Percentiles rank a stretch among this genome's conserved stretches.
These are phyloP conservation scores for Argya squamiceps DNA, from an alignment of 2,797 vertebrate species.

Conservation along the genomic window DNA sequence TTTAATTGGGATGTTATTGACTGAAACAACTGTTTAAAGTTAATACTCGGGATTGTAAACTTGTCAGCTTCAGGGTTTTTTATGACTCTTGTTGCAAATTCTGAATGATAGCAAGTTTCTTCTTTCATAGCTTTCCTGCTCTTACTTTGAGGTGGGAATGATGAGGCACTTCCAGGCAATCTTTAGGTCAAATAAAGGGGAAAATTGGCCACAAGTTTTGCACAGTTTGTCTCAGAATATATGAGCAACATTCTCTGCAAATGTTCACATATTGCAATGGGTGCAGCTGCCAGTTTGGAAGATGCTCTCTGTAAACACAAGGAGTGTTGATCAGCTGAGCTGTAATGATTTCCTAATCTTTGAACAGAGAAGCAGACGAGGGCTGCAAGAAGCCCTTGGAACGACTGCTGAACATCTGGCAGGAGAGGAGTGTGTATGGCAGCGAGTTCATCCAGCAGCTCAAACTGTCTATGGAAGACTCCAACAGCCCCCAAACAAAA, in stretches of 20 bases:
- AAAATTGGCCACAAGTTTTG: background rate
- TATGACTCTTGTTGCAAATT: background rate
- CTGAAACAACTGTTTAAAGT: slow-evolving; percentile 11
- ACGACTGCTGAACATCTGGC: slow-evolving; percentile 96
- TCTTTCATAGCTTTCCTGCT: background rate
- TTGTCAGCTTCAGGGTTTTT: background rate
- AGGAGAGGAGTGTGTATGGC: slow-evolving; percentile 93
- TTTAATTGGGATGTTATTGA: slow-evolving; percentile 28
- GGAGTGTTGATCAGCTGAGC: background rate
- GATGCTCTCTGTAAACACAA: background rate
- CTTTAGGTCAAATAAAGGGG: background rate
- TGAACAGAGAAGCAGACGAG: slow-evolving; percentile 90
- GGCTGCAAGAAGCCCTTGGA: slow-evolving; percentile 95
- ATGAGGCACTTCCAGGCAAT: background rate
- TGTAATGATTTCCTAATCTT: slow-evolving; percentile 10
- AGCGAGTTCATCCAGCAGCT: slow-evolving; percentile 96
- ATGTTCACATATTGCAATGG: rapidly evolving
- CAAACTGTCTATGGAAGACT: slow-evolving; percentile 93
- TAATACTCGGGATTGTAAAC: background rate
- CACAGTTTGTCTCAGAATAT: background rate
- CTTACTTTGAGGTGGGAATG: background rate
- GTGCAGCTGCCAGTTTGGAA: background rate
- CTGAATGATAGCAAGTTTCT: background rate
- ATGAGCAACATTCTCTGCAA: background rate
- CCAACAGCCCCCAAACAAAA: slow-evolving; percentile 90